Base-by-base conservation (phyloP, 2,797 vertebrate species). In the Peromyscus aztecus region DNA sequence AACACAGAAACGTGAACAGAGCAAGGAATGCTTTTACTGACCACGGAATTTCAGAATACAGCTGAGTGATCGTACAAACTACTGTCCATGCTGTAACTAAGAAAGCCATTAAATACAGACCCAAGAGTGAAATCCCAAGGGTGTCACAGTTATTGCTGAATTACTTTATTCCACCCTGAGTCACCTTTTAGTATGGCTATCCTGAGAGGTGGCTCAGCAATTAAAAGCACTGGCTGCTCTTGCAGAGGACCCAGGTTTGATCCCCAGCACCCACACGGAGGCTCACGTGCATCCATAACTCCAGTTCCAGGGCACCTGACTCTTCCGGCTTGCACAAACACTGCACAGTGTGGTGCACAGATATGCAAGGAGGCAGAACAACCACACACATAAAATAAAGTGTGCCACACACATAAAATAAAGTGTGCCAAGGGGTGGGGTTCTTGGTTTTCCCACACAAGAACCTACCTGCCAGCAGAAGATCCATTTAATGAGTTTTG, bases 401-500 rank as follows among this genome's bases (percentile, higher is more conserved):
- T 67, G 29, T 67, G 29, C 19, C 63, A 67, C 4, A 67, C 12
- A 85, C 4, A 4, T 67, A 34, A 78, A 78, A 31, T 52, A 34
- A 46, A 49, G 63, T 67, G 29, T 67, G 61, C 11, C 73, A 29
- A 34, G 29, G 37, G 83, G 31, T 21, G 27, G 2, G 17, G 37
- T 87, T 90, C 83, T 81, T 95, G 91, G 4, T 92, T 93, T 96
- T 94, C 77, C 55, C 88, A 78, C 49, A 81, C 88, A 96, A 85
- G 89, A 97, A 97, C 98, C 69, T 99, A 99, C 99, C 99, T 99
- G 99, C 99, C 98, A 97, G 99, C 98, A 94, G 99, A 99, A 55
- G 99, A 99, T 96, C 99, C 99, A 83, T 99, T 99, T 93, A 99
- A 97, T 96, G 99, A 99, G 97, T 99, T 99, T 98, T 99, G 99